A percentile compares a stretch with the other conserved stretches of the same genome.
phyloP scores from a whole-genome alignment of 2,888 invertebrate species.

The Synergus umbraculus region DNA sequence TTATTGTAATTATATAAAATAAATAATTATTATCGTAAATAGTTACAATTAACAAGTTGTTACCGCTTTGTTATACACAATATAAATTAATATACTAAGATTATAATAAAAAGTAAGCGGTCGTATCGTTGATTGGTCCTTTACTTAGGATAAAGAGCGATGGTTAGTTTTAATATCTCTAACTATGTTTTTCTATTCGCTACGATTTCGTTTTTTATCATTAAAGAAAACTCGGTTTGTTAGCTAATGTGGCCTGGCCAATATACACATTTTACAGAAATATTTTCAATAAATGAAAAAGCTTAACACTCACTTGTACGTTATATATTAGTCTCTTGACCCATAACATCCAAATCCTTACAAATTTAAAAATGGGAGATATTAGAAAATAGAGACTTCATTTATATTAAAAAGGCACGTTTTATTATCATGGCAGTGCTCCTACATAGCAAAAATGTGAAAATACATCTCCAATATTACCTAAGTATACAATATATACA shows the following conservation, averaged over 20 bases:
- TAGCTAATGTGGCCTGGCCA: constrained; percentile 72
- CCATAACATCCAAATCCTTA: background rate
- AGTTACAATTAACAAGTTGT: constrained; percentile 76
- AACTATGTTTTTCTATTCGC: constrained; percentile 66
- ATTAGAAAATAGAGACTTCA: background rate
- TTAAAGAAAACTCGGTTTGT: constrained; percentile 68
- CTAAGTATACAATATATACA: constrained; percentile 26
- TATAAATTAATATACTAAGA: constrained; percentile 76
- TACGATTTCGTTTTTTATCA: constrained; percentile 66
- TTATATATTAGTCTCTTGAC: constrained; percentile 55
- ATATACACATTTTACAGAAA: constrained; percentile 75
- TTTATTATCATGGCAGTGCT: constrained; percentile 10
- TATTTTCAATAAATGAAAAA: constrained; percentile 75
- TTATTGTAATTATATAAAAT: constrained; percentile 75
- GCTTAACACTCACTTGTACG: constrained; percentile 70
- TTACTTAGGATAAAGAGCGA: constrained; percentile 65
- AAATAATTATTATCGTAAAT: constrained; percentile 75
- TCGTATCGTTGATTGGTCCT: constrained; percentile 74
- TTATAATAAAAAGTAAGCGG: constrained; percentile 70
- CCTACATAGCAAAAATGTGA: background rate
- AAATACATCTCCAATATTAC: constrained; percentile 18
- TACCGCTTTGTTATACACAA: constrained; percentile 77
- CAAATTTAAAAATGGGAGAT: too few relatives aligned
- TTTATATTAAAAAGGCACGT: background rate
- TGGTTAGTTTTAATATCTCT: constrained; percentile 64